A percentile compares a stretch with the other conserved stretches of the same genome.
Conservation (phyloP, 2,888 invertebrate genomes). For the Liopterus haemorrhoidalis region DNA sequence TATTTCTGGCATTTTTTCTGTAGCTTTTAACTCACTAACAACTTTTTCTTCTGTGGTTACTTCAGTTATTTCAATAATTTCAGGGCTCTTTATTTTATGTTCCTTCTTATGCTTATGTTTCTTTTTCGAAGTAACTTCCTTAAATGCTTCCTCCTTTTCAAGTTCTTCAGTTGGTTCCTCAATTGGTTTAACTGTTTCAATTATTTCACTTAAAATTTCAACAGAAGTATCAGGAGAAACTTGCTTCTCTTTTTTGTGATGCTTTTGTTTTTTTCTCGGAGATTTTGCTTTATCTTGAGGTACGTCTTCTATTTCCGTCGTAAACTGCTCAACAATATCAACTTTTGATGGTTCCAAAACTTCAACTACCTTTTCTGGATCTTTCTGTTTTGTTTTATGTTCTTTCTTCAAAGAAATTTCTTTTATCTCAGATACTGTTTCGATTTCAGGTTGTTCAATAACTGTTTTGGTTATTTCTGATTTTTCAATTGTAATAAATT, state of each 20-base stretch:
- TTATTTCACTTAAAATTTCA: background rate
- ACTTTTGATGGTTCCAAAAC: background rate
- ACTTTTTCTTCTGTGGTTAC: constrained; percentile 10
- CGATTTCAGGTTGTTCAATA: constrained; percentile 4
- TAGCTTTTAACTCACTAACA: constrained; percentile 10
- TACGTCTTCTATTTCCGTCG: constrained; percentile 4
- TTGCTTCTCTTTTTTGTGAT: constrained; percentile 6
- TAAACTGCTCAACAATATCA: background rate
- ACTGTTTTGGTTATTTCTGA: constrained; percentile 2
- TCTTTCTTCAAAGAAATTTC: background rate
- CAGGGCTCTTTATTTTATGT: constrained; percentile 3
- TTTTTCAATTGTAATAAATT: constrained; percentile 6
- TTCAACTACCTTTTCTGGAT: background rate
- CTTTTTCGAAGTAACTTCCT: constrained; percentile 31
- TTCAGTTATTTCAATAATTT: constrained; percentile 13
- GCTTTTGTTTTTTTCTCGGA: background rate
- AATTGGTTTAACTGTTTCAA: background rate
- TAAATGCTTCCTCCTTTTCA: constrained; percentile 26
- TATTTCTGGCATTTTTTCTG: constrained; percentile 9
- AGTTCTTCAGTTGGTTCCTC: constrained; percentile 18
- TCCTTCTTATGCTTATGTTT: constrained; percentile 16
- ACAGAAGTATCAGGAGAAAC: background rate
- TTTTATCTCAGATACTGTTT: constrained; percentile 4
- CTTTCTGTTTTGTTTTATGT: background rate
- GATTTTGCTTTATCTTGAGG: background rate